Evolutionary conservation across 2,113 vertebrate species (phyloP).

Genomic region (Pollimyrus isidori): DNA sequence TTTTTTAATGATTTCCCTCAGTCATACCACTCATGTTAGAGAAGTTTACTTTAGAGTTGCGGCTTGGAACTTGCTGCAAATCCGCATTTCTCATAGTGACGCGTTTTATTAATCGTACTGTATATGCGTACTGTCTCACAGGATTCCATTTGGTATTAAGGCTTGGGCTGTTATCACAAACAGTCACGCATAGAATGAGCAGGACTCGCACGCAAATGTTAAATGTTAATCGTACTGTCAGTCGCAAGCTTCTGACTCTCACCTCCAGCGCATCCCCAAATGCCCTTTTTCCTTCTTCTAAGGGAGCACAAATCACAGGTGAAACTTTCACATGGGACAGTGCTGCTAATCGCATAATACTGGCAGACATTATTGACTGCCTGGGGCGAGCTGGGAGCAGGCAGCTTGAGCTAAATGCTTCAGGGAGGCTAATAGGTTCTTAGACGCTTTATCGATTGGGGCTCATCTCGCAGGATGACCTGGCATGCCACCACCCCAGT

Average conservation of each 20-base stretch:
- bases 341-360: conserved; percentile 51
- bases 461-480: conserved; percentile 44
- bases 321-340: conserved; percentile 36
- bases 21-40: background rate
- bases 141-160: background rate
- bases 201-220: background rate
- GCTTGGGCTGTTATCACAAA: background rate
- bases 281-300: background rate
- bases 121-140: background rate
- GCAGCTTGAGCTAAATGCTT: conserved; percentile 51
- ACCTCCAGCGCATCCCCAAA: background rate
- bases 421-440: conserved; percentile 52
- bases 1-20: background rate
- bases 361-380: conserved; percentile 54
- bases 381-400: conserved; percentile 40
- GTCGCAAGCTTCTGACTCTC: background rate
- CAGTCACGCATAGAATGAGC: background rate
- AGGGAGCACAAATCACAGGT: background rate
- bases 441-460: conserved; percentile 50
- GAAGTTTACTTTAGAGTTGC: background rate
- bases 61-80: background rate
- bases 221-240: background rate
- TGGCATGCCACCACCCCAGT: conserved; percentile 30
- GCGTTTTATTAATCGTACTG: background rate
- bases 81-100: background rate